These are phyloP conservation scores for Trissoscelio sp. DNA, from an alignment of 2,888 invertebrate genomes.

Conservation along the genomic window DNA sequence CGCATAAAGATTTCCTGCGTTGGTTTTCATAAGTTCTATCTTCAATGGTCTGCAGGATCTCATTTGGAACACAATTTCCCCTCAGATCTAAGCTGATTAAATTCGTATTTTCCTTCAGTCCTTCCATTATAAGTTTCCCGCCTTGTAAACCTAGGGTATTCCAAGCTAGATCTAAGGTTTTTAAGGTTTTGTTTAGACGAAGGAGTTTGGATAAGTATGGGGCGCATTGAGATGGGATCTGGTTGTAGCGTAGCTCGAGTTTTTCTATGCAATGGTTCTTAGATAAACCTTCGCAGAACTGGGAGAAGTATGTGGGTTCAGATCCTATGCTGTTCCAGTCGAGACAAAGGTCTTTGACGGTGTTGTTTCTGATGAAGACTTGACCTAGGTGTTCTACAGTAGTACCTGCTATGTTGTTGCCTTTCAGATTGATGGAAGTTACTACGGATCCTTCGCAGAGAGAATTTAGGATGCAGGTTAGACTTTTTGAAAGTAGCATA, in stretches of 20 bases:
- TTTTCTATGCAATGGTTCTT: conserved; percentile 79
- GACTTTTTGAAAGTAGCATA: conserved; percentile 80
- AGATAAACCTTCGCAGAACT: conserved; percentile 80
- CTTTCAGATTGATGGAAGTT: conserved; percentile 80
- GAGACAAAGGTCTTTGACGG: conserved; percentile 76
- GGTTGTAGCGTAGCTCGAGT: conserved; percentile 82
- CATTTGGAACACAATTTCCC: conserved; percentile 82
- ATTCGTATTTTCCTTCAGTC: conserved; percentile 76
- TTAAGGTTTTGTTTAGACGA: conserved; percentile 78
- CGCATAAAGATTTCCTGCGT: conserved; percentile 63
- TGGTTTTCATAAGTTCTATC: conserved; percentile 73
- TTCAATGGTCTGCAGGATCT: conserved; percentile 78
- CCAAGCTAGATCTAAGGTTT: conserved; percentile 80
- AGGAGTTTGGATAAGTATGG: conserved; percentile 76
- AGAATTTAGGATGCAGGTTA: conserved; percentile 78
- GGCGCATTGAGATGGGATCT: conserved; percentile 79
- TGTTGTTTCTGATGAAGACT: conserved; percentile 78
- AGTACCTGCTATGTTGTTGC: conserved; percentile 80
- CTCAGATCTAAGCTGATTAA: conserved; percentile 77
- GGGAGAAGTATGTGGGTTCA: conserved; percentile 76
- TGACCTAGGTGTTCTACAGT: conserved; percentile 80
- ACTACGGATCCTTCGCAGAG: conserved; percentile 79
- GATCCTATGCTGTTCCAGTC: conserved; percentile 83
- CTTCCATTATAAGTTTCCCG: conserved; percentile 78
- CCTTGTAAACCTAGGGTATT: conserved; percentile 81